Conservation (phyloP, 2,888 invertebrate genomes). For the Brachyptera risi region DNA sequence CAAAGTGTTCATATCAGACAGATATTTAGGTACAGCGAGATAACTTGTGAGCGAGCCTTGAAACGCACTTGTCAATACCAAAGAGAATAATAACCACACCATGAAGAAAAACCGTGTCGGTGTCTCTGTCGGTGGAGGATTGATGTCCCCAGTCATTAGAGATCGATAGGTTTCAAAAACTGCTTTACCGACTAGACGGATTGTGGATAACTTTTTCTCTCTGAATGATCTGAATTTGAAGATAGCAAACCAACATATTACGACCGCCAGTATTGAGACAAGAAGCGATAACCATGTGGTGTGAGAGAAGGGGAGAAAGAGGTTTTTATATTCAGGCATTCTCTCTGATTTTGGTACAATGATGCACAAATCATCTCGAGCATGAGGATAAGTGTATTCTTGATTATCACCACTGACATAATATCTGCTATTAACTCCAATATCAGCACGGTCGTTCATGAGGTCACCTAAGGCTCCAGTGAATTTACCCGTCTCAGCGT, state of each 20-base stretch:
- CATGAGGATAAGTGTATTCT: constrained; percentile 43
- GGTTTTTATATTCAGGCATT: constrained; percentile 45
- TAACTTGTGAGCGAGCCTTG: constrained; percentile 46
- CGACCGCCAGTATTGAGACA: not conserved
- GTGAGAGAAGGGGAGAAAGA: constrained; percentile 29
- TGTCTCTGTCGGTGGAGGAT: not conserved
- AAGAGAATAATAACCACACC: constrained; percentile 41
- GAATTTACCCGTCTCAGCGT: not conserved
- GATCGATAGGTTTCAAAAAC: not conserved
- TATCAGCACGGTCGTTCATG: constrained; percentile 40
- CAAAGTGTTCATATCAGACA: constrained; percentile 47
- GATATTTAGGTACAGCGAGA: constrained; percentile 45
- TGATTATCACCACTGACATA: constrained; percentile 43
- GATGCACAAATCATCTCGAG: constrained; percentile 44
- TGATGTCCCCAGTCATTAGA: not conserved
- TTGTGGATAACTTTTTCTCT: not conserved
- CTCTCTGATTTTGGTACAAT: constrained; percentile 44
- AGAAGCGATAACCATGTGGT: constrained; percentile 36
- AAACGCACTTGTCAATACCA: constrained; percentile 45
- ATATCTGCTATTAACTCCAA: constrained; percentile 45
- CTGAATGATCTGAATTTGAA: not conserved
- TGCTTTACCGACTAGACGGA: not conserved
- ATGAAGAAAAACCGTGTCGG: constrained; percentile 33
- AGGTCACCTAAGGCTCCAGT: constrained; percentile 43
- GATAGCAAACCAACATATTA: not conserved